Conservation (phyloP, 2,113 vertebrate species). For the Todiramphus chloris region DNA sequence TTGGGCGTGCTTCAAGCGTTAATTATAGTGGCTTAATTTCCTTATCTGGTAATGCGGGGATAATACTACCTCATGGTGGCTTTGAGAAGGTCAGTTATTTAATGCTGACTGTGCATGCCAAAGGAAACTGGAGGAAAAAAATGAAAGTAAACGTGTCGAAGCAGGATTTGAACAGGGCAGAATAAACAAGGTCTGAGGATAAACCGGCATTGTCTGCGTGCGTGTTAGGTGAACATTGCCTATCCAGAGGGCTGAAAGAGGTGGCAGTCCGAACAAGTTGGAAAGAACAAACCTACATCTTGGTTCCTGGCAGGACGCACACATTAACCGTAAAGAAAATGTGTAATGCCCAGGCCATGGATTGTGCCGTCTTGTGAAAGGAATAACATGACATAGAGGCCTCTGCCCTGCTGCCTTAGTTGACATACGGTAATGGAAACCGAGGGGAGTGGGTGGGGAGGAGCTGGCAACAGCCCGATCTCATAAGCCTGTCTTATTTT, state of each 20-base stretch:
- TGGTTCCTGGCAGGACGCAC: not conserved
- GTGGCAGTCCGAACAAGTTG: not conserved
- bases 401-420: not conserved
- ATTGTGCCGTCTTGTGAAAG: not conserved
- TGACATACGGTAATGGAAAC: not conserved
- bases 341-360: fast-evolving
- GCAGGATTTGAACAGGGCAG: constrained; percentile 1
- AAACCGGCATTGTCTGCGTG: not conserved
- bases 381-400: not conserved
- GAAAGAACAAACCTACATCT: not conserved
- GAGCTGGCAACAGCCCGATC: not conserved
- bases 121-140: not conserved
- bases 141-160: not conserved
- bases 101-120: not conserved
- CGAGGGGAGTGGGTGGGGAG: not conserved
- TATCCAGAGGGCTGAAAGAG: not conserved
- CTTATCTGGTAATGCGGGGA: constrained; percentile 41
- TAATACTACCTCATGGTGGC: constrained; percentile 16
- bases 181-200: constrained; percentile 23
- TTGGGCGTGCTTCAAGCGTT: constrained; percentile 12
- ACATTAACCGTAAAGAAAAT: not conserved
- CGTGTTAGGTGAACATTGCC: not conserved
- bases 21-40: constrained; percentile 49
- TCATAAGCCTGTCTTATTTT: not conserved
- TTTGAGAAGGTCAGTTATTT: constrained; percentile 60